Evolutionary conservation across 2,797 vertebrate genomes (phyloP), one percentile per base, ranked within the genome.

Genomic region (Pipistrellus pygmaeus): DNA sequence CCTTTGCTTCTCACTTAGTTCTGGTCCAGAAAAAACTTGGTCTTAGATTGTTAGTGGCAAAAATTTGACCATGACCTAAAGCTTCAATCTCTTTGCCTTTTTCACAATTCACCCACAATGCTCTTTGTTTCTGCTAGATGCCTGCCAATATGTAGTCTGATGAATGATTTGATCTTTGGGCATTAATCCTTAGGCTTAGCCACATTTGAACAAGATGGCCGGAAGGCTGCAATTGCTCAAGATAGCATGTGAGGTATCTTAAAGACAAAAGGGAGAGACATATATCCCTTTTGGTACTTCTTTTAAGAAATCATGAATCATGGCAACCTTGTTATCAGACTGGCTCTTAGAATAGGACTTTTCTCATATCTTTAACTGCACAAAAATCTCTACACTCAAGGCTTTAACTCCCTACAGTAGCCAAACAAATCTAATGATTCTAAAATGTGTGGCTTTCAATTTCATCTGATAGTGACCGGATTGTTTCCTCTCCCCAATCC

Each of bases 141-240:
- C 10, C 41, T 78, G 35, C 71, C 82, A 18, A 14, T 77, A 20
- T 46, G 12, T 30, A 13, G 44, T 25, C 53, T 66, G 71, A 89
- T 72, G 41, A 83, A 78, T 68, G 30, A 32, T 62, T 38, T 93
- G 12, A 41, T 25, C 77, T 62, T 73, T 69, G 51, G 51, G 68
- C 53, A 69, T 66, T 84, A 57, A 80, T 20, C n/a, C 12, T 87
- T 48, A 80, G 64, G 48, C 46, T 90, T 94, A 83, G 46, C 73
- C 48, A 75, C 82, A 71, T 80, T 64, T 73, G 71, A 80, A 92
- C 62, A 62, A 48, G 77, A 84, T 76, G 38, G 5, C 35, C 78
- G 53, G 32, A 60, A 86, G 35, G 1, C 35, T 80, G 27, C 21
- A 88, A 7, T 84, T 48, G 27, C 60, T 90, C 51, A 68, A 75